phyloP scores from a whole-genome alignment of 2,113 vertebrate species.

The Macquaria australasica region DNA sequence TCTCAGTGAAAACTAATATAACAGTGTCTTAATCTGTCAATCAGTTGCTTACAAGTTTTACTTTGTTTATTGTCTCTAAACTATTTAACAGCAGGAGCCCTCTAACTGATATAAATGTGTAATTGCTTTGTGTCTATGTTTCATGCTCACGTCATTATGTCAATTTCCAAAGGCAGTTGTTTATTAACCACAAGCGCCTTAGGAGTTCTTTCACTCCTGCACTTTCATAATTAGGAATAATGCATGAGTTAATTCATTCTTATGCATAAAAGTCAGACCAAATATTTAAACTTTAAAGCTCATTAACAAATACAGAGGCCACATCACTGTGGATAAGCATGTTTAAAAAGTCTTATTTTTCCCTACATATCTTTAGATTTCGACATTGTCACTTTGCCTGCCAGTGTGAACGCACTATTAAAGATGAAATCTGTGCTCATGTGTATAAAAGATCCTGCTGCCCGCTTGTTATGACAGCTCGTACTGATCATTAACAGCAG shows the following conservation, averaged over 20 bases:
- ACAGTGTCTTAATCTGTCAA: background rate
- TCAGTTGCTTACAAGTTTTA: background rate
- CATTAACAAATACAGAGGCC: background rate
- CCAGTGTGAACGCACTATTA: background rate
- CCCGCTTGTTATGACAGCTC: background rate
- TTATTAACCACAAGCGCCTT: background rate
- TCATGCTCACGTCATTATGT: background rate
- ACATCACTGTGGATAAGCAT: background rate
- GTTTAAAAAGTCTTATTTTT: background rate
- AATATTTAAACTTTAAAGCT: background rate
- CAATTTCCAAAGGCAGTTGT: background rate
- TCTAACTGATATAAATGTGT: background rate
- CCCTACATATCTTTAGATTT: background rate
- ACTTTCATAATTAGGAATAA: background rate
- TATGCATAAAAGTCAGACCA: background rate
- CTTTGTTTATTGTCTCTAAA: background rate
- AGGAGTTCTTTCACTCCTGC: background rate
- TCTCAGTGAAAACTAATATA: background rate
- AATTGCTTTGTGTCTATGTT: background rate
- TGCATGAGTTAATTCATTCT: background rate
- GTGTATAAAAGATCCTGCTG: background rate
- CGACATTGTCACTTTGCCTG: no score
- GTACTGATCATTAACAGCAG: background rate
- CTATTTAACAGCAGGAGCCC: background rate
- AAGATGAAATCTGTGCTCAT: background rate